Base-by-base conservation (phyloP, 2,113 vertebrate genomes). In the Pluvianellus socialis region DNA sequence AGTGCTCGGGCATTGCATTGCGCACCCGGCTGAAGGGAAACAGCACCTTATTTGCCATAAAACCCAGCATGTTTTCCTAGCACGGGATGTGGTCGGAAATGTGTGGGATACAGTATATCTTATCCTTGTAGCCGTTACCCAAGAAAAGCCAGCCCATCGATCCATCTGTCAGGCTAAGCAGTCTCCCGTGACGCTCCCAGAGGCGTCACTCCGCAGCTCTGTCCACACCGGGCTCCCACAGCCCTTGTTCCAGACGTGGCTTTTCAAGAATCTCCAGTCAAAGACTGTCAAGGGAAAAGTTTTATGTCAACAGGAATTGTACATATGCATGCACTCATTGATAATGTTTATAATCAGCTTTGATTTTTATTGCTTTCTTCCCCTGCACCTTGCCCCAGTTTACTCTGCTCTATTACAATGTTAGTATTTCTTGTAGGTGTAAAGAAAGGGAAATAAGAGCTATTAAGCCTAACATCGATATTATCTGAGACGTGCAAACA, bases 131-230 rank as follows among this genome's bases (percentile, higher is more conserved):
- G 67, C 42, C 23, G 7, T 58, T 77, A 28, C 20, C 22, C 12
- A 9, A 67, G 73, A 47, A 89, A 90, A 32, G 30, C 32, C 73
- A 74, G 1, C 14, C 24, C 16, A 0, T 14, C 9, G 33, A 33
- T 19, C 23, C 49, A 7, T 12, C 30, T 80, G 19, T 38, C 62
- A 26, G 35, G 42, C 33, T 65, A 27, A 45, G 45, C 79, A 56
- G 12, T 2, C 5, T 45, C 2, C 38, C 7, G 0, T 47, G 19
- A 14, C 2, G 1, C 24, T 67, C 10, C 32, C 52, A 68, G 83
- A 50, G 52, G 32, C 28, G 38, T 81, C 71, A 71, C 61, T 17
- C 35, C 38, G 62, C 44, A 47, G 58, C n/a, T 63, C 24, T 47
- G 22, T 12, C 35, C 22, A 7, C 49, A 12, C 47, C 1, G 1